Evolutionary conservation across 2,888 invertebrate genomes (phyloP), one percentile per base, ranked within the genome.

Genomic region (Drosophila helvetica): DNA sequence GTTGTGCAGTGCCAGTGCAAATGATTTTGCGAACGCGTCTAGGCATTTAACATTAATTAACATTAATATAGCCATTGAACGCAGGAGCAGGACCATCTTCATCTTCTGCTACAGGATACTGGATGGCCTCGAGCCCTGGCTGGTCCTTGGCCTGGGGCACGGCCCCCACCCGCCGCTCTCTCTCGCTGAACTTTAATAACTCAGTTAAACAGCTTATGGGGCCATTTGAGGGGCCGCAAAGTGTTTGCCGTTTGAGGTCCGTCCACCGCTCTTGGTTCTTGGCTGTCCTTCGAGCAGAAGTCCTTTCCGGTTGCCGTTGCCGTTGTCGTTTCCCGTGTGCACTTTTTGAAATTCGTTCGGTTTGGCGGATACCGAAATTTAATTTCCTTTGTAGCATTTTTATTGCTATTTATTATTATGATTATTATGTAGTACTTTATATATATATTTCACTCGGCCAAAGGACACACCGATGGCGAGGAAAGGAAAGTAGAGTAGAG

Each of bases 121-220:
- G 38, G 6, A 33, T 33, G 33, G 33, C 33, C 33, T 12, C 4
- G 12, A 33, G 12, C 4, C 30, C 10, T 1, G 12, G 10, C 33
- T 38, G 33, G 2, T 15, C 33, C 25, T 17, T 33, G 12, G 7
- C n/a, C 53, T 38, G 30, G 17, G 15, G 38, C 18, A 38, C 18
- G 52, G 22, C 15, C 27, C 15, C 25, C 10, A 12, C 54, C n/a
- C 12, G 3, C 46, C 22, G 22, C 30, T 27, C 52, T 3, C 30
- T 12, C 27, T 27, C 19, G 10, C 60, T 46, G 57, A 46, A 46
- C 61, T 62, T 75, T 70, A 70, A 78, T 78, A 77, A 74, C 78
- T 78, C 74, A 70, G 78, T 77, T 74, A 77, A 77, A 78, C 70
- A 77, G 78, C 74, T 78, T 62, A 74, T 74, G 76, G 78, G 78